Percentiles rank a stretch among this genome's conserved stretches.
Evolutionary conservation across 2,113 vertebrate species (phyloP).

Genomic region (Dunckerocampus dactyliophorus): DNA sequence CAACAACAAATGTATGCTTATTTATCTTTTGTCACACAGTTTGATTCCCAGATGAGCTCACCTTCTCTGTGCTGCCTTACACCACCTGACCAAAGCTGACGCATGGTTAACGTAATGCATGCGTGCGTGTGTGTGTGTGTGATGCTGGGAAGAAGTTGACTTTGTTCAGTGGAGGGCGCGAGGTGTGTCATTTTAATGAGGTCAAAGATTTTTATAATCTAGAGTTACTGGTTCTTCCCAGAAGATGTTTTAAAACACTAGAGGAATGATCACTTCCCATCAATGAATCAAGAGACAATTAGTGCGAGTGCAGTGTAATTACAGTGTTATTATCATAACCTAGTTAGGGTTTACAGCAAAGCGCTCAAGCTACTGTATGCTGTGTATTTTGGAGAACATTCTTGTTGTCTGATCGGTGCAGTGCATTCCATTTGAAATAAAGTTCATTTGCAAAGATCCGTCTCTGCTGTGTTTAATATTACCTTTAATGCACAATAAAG

Average conservation of each 20-base stretch:
- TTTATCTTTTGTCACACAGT: constrained; percentile 9
- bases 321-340: background rate
- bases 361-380: background rate
- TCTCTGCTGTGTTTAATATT: no score
- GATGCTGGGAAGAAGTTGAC: constrained; percentile 4
- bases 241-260: constrained; percentile 34
- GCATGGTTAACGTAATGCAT: constrained; percentile 14
- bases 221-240: constrained; percentile 28
- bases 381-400: background rate
- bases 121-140: constrained; percentile 10
- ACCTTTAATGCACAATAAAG: no score
- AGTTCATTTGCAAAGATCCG: no score
- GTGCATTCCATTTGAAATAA: no score
- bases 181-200: constrained; percentile 49
- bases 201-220: constrained; percentile 48
- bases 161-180: constrained; percentile 26
- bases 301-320: background rate
- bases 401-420: background rate
- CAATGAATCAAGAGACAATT: background rate
- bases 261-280: constrained; percentile 4
- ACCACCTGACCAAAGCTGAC: constrained; percentile 43
- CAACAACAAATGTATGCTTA: constrained; percentile 6
- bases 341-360: background rate
- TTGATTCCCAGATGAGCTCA: constrained; percentile 48
- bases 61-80: constrained; percentile 38